Percentiles rank a stretch among this genome's conserved stretches.
phyloP scores from a whole-genome alignment of 1,140 invertebrate species.

The Heliothis subflexa region DNA sequence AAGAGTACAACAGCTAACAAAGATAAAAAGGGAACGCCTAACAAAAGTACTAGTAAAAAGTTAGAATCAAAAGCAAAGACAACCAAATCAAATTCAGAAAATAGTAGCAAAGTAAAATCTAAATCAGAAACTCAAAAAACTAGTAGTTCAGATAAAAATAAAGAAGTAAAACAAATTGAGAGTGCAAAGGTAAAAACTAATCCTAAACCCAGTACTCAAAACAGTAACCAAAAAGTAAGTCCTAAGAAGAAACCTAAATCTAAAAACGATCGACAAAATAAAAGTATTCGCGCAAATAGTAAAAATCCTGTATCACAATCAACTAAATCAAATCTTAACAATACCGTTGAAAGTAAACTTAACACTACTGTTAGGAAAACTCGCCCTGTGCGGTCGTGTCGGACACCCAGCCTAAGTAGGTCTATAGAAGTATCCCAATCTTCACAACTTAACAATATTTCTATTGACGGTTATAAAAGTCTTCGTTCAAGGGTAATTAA shows the following conservation, averaged over 20 bases:
- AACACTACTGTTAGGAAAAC: neutral
- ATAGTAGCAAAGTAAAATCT: neutral
- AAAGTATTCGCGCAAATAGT: neutral
- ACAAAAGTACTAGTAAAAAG: neutral
- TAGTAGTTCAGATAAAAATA: neutral
- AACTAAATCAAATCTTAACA: constrained; percentile 5
- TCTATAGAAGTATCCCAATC: constrained; percentile 8
- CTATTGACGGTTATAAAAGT: neutral
- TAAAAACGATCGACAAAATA: neutral
- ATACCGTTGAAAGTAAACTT: neutral
- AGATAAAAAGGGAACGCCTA: neutral
- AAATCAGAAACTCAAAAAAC: neutral
- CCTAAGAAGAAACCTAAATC: constrained; percentile 7
- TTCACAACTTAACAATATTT: neutral
- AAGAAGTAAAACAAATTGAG: neutral
- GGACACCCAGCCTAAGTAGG: constrained; percentile 8
- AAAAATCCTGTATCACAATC: neutral
- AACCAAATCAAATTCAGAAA: neutral
- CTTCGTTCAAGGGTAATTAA: constrained; percentile 27
- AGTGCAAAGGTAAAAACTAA: neutral
- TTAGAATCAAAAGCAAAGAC: neutral
- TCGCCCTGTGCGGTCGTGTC: constrained; percentile 7
- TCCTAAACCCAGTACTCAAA: neutral
- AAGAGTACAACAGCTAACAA: neutral
- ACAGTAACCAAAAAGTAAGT: constrained; percentile 7